Conservation (phyloP, 2,888 invertebrate genomes). For the Hirtodrosophila alboralis region DNA sequence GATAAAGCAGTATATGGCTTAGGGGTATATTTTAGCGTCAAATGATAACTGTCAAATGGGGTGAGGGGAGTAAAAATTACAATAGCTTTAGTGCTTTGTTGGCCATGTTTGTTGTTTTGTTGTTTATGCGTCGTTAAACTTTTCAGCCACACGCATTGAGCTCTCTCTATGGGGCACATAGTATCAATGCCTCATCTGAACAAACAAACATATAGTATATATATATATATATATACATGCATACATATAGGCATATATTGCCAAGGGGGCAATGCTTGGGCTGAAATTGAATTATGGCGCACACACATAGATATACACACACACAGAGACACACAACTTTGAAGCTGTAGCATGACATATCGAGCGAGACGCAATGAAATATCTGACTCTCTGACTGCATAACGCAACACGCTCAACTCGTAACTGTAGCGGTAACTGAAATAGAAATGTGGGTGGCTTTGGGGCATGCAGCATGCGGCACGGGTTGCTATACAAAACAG, state of each 20-base stretch:
- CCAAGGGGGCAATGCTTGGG: slow-evolving; percentile 30
- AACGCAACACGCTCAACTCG: slow-evolving; percentile 54
- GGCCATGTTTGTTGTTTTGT: slow-evolving; percentile 72
- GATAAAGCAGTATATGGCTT: background rate
- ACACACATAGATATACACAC: slow-evolving; percentile 10
- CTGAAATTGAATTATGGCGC: slow-evolving; percentile 73
- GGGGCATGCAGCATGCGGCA: slow-evolving; percentile 1
- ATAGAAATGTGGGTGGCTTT: slow-evolving; percentile 29
- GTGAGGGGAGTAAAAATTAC: slow-evolving; percentile 59
- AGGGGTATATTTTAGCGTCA: slow-evolving; percentile 34
- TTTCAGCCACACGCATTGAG: slow-evolving; percentile 70
- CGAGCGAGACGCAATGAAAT: slow-evolving; percentile 77
- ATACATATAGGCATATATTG: slow-evolving; percentile 4
- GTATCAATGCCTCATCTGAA: slow-evolving; percentile 73
- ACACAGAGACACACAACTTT: slow-evolving; percentile 12
- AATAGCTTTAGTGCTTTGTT: slow-evolving; percentile 56
- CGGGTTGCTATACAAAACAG: slow-evolving; percentile 38
- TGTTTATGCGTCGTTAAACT: slow-evolving; percentile 77
- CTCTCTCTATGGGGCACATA: slow-evolving; percentile 55
- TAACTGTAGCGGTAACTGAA: slow-evolving; percentile 39
- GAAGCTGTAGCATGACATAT: slow-evolving; percentile 60
- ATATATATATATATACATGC: slow-evolving; percentile 23
- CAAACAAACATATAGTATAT: no score
- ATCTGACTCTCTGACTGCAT: slow-evolving; percentile 71
- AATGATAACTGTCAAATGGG: slow-evolving; percentile 57